Base-by-base conservation (phyloP, 2,113 vertebrate genomes). In the Pteruthius melanotis region DNA sequence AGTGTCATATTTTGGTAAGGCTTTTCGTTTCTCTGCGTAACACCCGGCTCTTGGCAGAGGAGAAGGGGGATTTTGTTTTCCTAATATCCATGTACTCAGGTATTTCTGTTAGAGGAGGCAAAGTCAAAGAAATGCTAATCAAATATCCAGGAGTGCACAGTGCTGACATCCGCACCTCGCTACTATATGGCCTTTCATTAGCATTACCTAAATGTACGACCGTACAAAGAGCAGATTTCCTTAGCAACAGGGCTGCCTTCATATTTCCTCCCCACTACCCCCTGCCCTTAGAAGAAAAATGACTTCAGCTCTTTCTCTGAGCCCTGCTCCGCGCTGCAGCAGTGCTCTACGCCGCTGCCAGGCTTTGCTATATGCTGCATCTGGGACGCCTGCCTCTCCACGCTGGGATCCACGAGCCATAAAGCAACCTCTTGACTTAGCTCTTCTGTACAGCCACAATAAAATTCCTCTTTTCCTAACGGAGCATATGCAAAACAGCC, bases 221-320 rank as follows among this genome's bases (percentile, higher is more conserved):
- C 77, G 49, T 96, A 95, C 94, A 95, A 96, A 92, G 88, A 96
- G 93, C 94, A 95, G 95, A 92, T 96, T 96, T 94, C 88, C 95
- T 96, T 95, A 96, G 95, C 95, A 96, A 97, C 94, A 89, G 78
- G 93, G 87, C 96, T 95, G 91, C 91, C 93, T 96, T 95, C 94
- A 90, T 89, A 92, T 94, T 95, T 96, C 92, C 96, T 96, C 92
- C 96, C 96, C 92, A 93, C 90, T 96, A 95, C 93, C 92, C 96
- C 95, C 96, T 95, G 95, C 95, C 96, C 95, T 95, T 87, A 86
- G 88, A 94, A 96, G 93, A 96, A 93, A 96, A 97, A 97, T 84
- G 72, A 96, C 94, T 96, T 88, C 92, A 90, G 96, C 94, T 96
- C 85, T 83, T 93, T 86, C 60, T 72, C 93, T 68, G 85, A 83